These are phyloP conservation scores for Poecile atricapillus DNA, from an alignment of 2,113 vertebrate species.

Conservation along the genomic window DNA sequence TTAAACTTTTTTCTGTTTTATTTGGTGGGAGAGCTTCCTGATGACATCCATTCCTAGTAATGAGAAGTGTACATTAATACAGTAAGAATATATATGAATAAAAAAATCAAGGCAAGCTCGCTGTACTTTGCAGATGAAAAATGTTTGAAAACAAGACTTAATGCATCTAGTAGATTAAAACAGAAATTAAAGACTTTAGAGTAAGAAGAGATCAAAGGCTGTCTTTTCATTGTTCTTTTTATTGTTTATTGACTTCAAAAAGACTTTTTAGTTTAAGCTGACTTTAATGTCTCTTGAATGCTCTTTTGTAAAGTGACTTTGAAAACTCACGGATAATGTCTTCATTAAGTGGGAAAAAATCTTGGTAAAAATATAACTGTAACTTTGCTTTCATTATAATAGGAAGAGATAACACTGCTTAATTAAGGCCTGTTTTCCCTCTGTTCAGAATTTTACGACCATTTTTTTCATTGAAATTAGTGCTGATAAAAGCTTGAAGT, in stretches of 20 bases:
- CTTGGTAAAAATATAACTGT: conserved; percentile 74
- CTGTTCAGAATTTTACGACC: conserved; percentile 68
- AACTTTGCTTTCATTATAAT: conserved; percentile 76
- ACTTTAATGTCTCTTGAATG: conserved; percentile 83
- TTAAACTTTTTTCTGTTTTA: not conserved
- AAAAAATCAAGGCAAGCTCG: conserved; percentile 54
- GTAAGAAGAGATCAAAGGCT: conserved; percentile 77
- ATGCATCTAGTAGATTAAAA: conserved; percentile 78
- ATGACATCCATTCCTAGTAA: conserved; percentile 39
- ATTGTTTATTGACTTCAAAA: conserved; percentile 87
- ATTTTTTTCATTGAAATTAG: conserved; percentile 66
- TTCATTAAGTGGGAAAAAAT: conserved; percentile 81
- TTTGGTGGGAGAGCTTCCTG: conserved; percentile 16
- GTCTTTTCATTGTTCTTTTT: conserved; percentile 81
- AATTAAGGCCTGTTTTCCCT: conserved; percentile 76
- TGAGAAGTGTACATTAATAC: conserved; percentile 50
- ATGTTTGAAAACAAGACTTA: conserved; percentile 70
- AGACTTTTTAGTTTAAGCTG: conserved; percentile 82
- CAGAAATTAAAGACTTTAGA: conserved; percentile 82
- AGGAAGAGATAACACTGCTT: conserved; percentile 75
- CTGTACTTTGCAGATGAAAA: conserved; percentile 66
- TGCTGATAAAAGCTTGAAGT: conserved; percentile 68
- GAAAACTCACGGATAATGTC: conserved; percentile 80
- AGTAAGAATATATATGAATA: conserved; percentile 41
- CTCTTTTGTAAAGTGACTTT: conserved; percentile 82